These are phyloP conservation scores for Cheilinus undulatus DNA, from an alignment of 2,113 vertebrate genomes.

Conservation along the genomic window DNA sequence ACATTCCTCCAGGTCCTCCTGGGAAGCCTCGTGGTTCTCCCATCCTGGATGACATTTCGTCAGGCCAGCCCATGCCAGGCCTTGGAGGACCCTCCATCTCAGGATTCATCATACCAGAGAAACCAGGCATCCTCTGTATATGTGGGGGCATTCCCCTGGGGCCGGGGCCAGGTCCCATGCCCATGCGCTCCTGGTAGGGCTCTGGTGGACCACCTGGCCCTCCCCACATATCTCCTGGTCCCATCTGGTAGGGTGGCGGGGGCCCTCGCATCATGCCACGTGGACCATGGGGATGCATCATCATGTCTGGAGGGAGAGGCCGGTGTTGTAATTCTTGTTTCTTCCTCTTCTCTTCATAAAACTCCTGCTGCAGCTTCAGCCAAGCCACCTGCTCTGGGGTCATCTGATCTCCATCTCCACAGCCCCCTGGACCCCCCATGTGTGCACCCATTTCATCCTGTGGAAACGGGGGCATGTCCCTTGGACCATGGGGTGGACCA, in stretches of 20 bases:
- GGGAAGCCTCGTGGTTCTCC: conserved; percentile 93
- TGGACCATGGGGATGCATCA: conserved; percentile 96
- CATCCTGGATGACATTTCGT: conserved; percentile 95
- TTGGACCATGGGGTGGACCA: conserved; percentile 91
- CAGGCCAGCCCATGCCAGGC: conserved; percentile 95
- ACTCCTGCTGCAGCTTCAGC: conserved; percentile 98
- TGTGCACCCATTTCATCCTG: conserved; percentile 94
- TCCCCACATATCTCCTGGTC: conserved; percentile 93
- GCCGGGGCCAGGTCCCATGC: conserved; percentile 88
- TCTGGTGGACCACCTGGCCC: conserved; percentile 86
- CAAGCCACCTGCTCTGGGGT: conserved; percentile 98
- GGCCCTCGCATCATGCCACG: conserved; percentile 94
- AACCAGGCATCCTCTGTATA: conserved; percentile 95
- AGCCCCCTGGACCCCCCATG: conserved; percentile 82
- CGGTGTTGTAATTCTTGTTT: conserved; percentile 98
- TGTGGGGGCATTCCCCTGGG: conserved; percentile 91
- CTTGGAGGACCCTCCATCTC: conserved; percentile 95
- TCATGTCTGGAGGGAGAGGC: conserved; percentile 93
- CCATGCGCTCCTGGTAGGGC: conserved; percentile 92
- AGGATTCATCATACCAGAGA: conserved; percentile 96
- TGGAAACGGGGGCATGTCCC: conserved; percentile 94
- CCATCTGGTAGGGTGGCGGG: conserved; percentile 96
- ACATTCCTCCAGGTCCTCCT: conserved; percentile 90
- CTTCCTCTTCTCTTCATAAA: conserved; percentile 97
- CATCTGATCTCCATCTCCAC: conserved; percentile 95